Evolutionary conservation across 2,888 invertebrate species (phyloP).

Genomic region (Schizotus pectinicornis): DNA sequence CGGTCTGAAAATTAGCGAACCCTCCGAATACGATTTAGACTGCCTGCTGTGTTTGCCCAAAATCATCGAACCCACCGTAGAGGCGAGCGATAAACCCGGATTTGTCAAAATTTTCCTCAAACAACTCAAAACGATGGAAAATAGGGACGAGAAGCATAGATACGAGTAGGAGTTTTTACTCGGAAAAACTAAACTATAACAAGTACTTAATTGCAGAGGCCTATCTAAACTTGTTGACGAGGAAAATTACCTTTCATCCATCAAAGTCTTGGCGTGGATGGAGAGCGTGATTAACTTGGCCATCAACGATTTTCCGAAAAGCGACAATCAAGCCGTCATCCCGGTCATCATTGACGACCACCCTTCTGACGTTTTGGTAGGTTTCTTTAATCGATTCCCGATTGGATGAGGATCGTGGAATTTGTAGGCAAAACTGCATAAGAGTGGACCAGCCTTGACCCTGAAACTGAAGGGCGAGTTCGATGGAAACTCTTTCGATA

Average conservation of each 20-base stretch:
- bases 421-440: constrained; percentile 2
- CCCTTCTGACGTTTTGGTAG: constrained; percentile 26
- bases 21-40: constrained; percentile 69
- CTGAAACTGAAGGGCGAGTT: constrained; percentile 1
- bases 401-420: not conserved
- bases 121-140: constrained; percentile 30
- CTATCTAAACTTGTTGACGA: constrained; percentile 49
- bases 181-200: too few relatives aligned
- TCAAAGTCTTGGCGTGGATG: constrained; percentile 63
- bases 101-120: constrained; percentile 59
- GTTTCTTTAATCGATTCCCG: too few relatives aligned
- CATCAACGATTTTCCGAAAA: constrained; percentile 49
- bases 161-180: constrained; percentile 28
- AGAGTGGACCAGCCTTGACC: constrained; percentile 24
- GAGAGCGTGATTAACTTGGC: constrained; percentile 61
- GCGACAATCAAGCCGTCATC: constrained; percentile 1
- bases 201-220: constrained; percentile 36
- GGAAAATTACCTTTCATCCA: constrained; percentile 60
- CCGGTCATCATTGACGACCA: not conserved
- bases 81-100: constrained; percentile 53
- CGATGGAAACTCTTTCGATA: constrained; percentile 21
- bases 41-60: constrained; percentile 63
- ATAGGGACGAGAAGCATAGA: constrained; percentile 23
- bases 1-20: constrained; percentile 64
- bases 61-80: constrained; percentile 53